Evolutionary conservation across 2,113 vertebrate genomes (phyloP).

Genomic region (Notechis scutatus): DNA sequence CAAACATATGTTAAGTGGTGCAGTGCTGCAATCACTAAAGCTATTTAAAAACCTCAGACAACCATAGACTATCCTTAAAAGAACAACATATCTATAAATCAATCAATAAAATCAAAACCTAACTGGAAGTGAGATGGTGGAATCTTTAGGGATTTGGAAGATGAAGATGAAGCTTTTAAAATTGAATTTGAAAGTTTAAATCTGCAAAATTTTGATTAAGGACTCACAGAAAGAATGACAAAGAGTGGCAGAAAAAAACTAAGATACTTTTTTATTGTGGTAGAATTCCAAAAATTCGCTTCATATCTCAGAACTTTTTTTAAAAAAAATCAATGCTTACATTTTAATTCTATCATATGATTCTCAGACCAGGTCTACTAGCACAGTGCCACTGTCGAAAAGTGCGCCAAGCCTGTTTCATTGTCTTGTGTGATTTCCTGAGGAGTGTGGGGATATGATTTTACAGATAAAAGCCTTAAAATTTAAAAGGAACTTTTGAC

Average conservation of each 20-base stretch:
- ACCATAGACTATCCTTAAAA: not conserved
- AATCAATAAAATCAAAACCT: not conserved
- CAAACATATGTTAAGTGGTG: not conserved
- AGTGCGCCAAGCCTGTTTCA: not conserved
- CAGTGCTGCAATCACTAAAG: not conserved
- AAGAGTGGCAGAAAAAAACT: not conserved
- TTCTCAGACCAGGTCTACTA: not conserved
- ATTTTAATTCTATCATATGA: not conserved
- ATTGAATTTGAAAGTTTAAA: not conserved
- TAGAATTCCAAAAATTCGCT: not conserved
- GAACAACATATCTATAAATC: not conserved
- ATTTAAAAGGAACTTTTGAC: constrained; percentile 40
- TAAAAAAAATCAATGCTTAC: constrained; percentile 19
- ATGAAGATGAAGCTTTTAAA: not conserved
- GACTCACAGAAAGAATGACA: not conserved
- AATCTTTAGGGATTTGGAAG: not conserved
- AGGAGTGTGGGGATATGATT: not conserved
- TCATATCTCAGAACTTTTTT: constrained; percentile 13
- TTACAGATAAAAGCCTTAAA: constrained; percentile 33
- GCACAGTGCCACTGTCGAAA: not conserved
- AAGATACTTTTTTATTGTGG: not conserved
- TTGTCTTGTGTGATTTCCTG: constrained; percentile 4
- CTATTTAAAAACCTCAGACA: not conserved
- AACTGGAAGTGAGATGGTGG: not conserved
- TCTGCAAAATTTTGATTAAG: not conserved